Evolutionary conservation across 2,113 vertebrate genomes (phyloP), one percentile per base, ranked within the genome.

Genomic region (Aix galericulata): DNA sequence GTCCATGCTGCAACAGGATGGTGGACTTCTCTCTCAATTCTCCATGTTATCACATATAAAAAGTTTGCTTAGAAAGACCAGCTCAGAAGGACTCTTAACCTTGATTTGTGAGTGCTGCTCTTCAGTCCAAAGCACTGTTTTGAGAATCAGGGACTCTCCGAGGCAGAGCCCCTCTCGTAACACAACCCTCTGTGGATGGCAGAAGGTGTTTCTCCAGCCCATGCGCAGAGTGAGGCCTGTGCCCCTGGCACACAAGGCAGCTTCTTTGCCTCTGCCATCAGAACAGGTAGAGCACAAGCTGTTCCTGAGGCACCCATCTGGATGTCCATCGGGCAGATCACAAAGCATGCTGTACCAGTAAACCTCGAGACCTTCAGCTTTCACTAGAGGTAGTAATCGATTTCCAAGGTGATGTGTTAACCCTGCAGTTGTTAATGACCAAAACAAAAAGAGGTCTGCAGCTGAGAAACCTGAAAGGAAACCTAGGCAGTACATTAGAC

Each of bases 191-290:
- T 13, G 36, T 16, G 38, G 34, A 3, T 21, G 36, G 64, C 50
- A 74, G 66, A 71, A 52, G 68, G n/a, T 27, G 18, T 71, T 15
- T 36, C 25, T 36, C 34, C 26, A 13, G 25, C 48, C 26, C 4
- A 1, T 17, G 17, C 4, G 5, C 12, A 6, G 38, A 14, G 6
- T 1, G 17, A 34, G 31, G 34, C 17, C 48, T 0, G 0, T 53
- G 76, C 10, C n/a, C 8, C 42, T 34, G 32, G 74, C 56, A 59
- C 34, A 3, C 1, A 2, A 9, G 17, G 58, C 53, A 72, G 42
- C 15, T 4, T 0, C 62, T 73, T 73, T 32, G 20, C 40, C 31
- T 64, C 8, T 74, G 84, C 60, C 25, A 11, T 8, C 22, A 42
- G 38, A 68, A 63, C 63, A 81, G 58, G 76, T 3, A 3, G 29